Evolutionary conservation across 2,888 invertebrate species (phyloP), one percentile per base, ranked within the genome.

Genomic region (Cryptus viduatorius): DNA sequence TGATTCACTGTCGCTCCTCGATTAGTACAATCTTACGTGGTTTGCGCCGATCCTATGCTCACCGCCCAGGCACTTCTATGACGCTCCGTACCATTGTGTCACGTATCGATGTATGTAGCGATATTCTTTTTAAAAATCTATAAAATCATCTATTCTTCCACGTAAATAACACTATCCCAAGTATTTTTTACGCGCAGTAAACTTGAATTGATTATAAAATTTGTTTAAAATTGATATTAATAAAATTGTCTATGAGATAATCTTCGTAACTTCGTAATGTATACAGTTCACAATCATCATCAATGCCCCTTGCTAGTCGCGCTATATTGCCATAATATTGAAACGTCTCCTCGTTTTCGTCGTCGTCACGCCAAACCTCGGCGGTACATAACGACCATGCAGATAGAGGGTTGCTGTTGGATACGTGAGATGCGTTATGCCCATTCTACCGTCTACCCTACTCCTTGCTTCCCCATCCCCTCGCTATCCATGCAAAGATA

Each of bases 1-100:
- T 84, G 84, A 84, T 81, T 84, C 81, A 84, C 84, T 56, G 84
- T 84, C 84, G 84, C 84, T 84, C 78, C 84, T 84, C 84, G 84
- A 84, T 84, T 84, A 79, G 81, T 69, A 69, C 77, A 78, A 84
- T 78, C 69, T 84, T 84, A 73, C 78, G 78, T 65, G 81, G 64
- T 78, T 83, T 73, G 81, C 81, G 81, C 46, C 19, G 61, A 61
- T 61, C 24, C 44, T 46, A 59, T n/a, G 59, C 46, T 59, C 46
- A 46, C 56, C 42, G 19, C 1, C 8, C 31, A 46, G 29, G 5
- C 46, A 48, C 44, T 42, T 8, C 42, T 42, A 14, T 53, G 69
- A 31, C 37, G 65, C 24, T 67, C 67, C 71, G 72, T 59, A 67
- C 46, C 50, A 46, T 76, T 76, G 48, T 84, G 69, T 75, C 72